Evolutionary conservation across 2,888 invertebrate species (phyloP), one percentile per base, ranked within the genome.

Genomic region (Acronicta alni): DNA sequence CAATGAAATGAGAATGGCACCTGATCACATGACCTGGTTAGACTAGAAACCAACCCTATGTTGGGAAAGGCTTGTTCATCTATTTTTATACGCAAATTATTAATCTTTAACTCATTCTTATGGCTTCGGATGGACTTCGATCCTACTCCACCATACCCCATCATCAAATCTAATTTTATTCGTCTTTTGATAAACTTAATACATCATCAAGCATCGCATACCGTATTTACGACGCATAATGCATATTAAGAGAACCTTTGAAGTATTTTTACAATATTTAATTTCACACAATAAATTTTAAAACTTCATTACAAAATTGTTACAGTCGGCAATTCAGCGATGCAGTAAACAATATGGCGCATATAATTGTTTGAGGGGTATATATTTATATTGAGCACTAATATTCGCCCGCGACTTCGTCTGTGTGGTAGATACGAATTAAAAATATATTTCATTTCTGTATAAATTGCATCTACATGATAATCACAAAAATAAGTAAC

Each of bases 311-410:
- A 72, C 53, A 54, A 59, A 59, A 63, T 3, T 47, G 39, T 52
- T 35, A 69, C 56, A 54, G 48, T 18, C 26, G 45, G 56, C 59
- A 60, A 70, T 64, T 51, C 37, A n/a, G 23, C n/a, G 26, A 10
- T 26, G 60, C 41, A 18, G 23, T 69, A 55, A 72, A 69, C 39
- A 58, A 41, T 57, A 65, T 45, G 43, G 18, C 37, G 42, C 44
- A 56, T 67, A 59, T 53, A 56, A 57, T 75, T 73, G 70, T 80
- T 79, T 71, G 80, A 82, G 72, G 74, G 42, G 23, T 51, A 23
- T 51, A 41, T 26, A 43, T 46, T 42, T 42, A 49, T 10, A 18
- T n/a, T 35, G n/a, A 6, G 35, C n/a, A n/a, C 35, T 35, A 35
- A n/a, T 4, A n/a, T 35, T 1, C 35, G 0, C 35, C n/a, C n/a